These are phyloP conservation scores for Callipepla californica DNA, from an alignment of 2,113 vertebrate species.

Conservation along the genomic window DNA sequence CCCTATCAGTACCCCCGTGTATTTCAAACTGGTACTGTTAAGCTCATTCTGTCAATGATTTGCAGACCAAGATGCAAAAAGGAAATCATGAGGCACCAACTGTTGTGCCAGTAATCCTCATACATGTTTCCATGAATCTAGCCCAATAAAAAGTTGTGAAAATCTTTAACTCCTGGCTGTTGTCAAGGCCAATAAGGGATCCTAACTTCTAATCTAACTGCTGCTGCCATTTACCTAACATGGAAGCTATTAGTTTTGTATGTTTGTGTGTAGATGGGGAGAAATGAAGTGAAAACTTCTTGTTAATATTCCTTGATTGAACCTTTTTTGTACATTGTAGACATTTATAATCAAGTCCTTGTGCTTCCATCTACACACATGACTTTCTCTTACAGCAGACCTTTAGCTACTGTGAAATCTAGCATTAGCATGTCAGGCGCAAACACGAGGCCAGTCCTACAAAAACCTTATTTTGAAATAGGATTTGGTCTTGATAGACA, in stretches of 20 bases:
- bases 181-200: not conserved
- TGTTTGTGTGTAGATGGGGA: not conserved
- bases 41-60: not conserved
- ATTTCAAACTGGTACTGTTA: not conserved
- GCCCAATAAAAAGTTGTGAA: not conserved
- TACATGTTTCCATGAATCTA: not conserved
- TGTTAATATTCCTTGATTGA: not conserved
- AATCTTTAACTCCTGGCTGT: not conserved
- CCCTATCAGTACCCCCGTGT: not conserved
- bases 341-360: not conserved
- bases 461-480: slow-evolving; percentile 15
- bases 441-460: not conserved
- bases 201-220: not conserved
- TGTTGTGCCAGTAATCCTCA: not conserved
- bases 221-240: not conserved
- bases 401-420: not conserved
- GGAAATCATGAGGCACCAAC: not conserved
- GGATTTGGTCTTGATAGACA: not conserved
- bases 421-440: not conserved
- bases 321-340: not conserved
- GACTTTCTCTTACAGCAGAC: not conserved
- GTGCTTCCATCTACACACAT: not conserved
- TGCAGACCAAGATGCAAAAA: not conserved
- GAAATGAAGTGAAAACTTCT: not conserved
- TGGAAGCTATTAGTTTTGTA: not conserved